Evolutionary conservation across 2,797 vertebrate species (phyloP).

Genomic region (Phataginus tricuspis): DNA sequence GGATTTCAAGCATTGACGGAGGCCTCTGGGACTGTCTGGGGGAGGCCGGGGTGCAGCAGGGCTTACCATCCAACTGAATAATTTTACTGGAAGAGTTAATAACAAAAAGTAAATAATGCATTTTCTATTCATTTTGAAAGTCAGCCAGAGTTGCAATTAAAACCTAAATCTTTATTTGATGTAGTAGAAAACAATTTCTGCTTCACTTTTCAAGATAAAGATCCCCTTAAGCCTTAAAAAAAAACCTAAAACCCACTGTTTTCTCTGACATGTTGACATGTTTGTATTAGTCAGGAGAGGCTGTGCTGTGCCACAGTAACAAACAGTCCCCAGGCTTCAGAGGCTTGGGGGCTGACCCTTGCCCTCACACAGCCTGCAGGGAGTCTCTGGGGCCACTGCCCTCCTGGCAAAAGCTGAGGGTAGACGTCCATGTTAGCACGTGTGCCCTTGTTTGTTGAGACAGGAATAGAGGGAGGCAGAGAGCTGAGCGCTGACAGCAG

Average conservation of each 20-base stretch:
- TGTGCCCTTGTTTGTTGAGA: rapidly evolving
- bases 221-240: background rate
- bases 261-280: too few relatives aligned
- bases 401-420: too few relatives aligned
- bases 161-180: background rate
- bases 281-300: background rate
- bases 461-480: background rate
- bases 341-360: rapidly evolving
- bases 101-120: rapidly evolving
- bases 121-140: rapidly evolving
- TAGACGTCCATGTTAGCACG: rapidly evolving
- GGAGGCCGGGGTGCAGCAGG: background rate
- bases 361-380: too few relatives aligned
- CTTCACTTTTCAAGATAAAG: background rate
- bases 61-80: rapidly evolving
- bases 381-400: background rate
- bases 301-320: background rate
- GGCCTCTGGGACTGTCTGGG: background rate
- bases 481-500: rapidly evolving
- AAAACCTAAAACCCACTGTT: too few relatives aligned
- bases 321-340: background rate
- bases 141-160: background rate
- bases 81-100: rapidly evolving
- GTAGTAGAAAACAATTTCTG: background rate
- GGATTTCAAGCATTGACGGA: too few relatives aligned